These are phyloP conservation scores for Podilymbus podiceps DNA, from an alignment of 2,113 vertebrate species.

Conservation along the genomic window DNA sequence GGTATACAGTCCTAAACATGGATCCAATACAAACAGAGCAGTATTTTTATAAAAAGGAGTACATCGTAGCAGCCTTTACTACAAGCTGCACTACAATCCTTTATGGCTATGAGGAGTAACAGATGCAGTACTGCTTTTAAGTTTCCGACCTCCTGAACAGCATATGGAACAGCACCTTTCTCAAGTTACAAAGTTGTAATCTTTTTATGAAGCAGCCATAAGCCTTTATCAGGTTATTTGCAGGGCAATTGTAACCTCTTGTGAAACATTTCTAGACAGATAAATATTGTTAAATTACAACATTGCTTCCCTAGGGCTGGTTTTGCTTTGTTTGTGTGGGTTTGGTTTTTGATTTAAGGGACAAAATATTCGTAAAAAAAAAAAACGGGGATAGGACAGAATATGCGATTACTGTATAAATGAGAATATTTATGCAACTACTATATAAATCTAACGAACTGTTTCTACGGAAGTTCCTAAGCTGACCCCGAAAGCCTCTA, in stretches of 20 bases:
- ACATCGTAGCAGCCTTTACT: background rate
- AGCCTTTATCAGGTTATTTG: background rate
- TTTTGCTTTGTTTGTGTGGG: background rate
- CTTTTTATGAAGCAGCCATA: fast-evolving
- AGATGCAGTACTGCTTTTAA: fast-evolving
- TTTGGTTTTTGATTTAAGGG: background rate
- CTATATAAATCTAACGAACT: fast-evolving
- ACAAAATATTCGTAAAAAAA: no score
- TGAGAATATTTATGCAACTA: no score
- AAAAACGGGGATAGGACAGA: fast-evolving
- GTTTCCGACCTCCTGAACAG: background rate
- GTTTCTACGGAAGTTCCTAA: fast-evolving
- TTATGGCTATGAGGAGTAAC: fast-evolving
- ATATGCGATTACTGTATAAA: no score
- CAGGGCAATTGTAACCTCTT: background rate
- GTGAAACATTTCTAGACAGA: background rate
- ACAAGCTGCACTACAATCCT: background rate
- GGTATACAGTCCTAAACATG: fast-evolving
- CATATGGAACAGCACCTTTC: fast-evolving
- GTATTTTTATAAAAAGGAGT: background rate
- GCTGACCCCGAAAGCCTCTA: fast-evolving
- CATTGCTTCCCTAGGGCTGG: fast-evolving
- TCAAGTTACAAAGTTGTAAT: fast-evolving
- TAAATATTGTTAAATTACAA: fast-evolving
- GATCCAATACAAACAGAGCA: background rate